Base-by-base conservation (phyloP, 1,140 invertebrate species). In the Sitophilus oryzae region DNA sequence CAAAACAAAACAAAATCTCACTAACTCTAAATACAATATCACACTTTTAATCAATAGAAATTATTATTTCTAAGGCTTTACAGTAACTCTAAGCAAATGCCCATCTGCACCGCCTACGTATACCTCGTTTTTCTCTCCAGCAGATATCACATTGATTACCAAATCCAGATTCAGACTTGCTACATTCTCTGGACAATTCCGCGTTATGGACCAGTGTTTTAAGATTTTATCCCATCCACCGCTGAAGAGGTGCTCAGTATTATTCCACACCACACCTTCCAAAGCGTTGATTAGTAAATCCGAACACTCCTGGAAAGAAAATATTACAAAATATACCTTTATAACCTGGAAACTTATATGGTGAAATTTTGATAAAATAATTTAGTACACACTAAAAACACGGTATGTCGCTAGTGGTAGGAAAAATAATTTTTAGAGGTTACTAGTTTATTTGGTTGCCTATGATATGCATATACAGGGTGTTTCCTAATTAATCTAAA, bases 221-320 rank as follows among this genome's bases (percentile, higher is more conserved):
- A 77, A 37, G 10, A 66, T 55, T 54, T 73, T 73, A 58, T 76
- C 74, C 70, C 72, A 77, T 1, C 74, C 74, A 14, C 72, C 75
- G 35, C 66, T 73, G 52, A 69, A 71, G 22, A 77, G 53, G 3
- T 71, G 55, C 8, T 60, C 44, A n/a, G 73, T 65, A 25, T 64
- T 65, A 8, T 64, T 54, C 40, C 66, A 62, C 20, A 48, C 46
- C 8, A 56, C 52, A 22, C 65, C 70, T 20, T 61, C 58, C 36
- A 75, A 35, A 2, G 69, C 56, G 56, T 73, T 75, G 15, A 77
- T 72, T 38, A 76, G 74, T 68, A 75, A 70, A 30, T 73, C 70
- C 47, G 75, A 74, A 23, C 70, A 73, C 58, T 64, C 56, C 64
- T 71, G 48, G 44, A 63, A 64, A 59, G 59, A 58, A 35, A 52